Percentiles rank a stretch among this genome's conserved stretches.
These are phyloP conservation scores for Mobula hypostoma DNA, from an alignment of 2,113 vertebrate species.

Conservation along the genomic window DNA sequence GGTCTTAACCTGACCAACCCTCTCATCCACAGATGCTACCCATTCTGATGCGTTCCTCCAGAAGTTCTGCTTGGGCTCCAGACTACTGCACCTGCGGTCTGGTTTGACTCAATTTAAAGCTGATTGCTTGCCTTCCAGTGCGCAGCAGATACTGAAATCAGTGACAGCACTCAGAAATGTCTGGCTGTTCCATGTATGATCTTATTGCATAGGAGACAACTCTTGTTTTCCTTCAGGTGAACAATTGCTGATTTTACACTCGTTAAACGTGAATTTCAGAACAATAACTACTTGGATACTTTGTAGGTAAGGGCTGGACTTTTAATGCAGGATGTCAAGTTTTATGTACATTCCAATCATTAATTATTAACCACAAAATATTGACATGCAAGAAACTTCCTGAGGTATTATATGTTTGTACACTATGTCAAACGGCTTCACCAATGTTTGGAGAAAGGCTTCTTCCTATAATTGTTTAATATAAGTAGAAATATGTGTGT, in stretches of 20 bases:
- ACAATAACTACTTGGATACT: neutral
- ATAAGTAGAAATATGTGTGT: neutral
- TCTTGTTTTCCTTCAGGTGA: neutral
- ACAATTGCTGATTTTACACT: neutral
- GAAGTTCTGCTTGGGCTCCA: too few species aligned
- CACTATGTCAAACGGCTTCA: neutral
- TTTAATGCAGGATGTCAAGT: neutral
- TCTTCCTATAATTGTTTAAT: neutral
- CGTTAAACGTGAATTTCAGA: neutral
- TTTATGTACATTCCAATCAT: neutral
- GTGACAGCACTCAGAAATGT: neutral
- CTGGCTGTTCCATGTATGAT: neutral
- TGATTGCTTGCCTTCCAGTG: neutral
- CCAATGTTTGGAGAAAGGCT: neutral
- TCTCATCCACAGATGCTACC: too few species aligned
- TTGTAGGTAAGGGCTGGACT: neutral
- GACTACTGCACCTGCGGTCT: too few species aligned
- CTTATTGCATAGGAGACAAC: neutral
- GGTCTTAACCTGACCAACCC: too few species aligned
- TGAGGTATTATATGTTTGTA: neutral
- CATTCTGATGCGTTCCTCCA: too few species aligned
- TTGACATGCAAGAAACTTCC: neutral
- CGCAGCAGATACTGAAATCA: neutral
- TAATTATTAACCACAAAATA: neutral
- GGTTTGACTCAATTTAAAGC: too few species aligned